phyloP scores from a whole-genome alignment of 2,113 vertebrate genomes.

The Sander vitreus region DNA sequence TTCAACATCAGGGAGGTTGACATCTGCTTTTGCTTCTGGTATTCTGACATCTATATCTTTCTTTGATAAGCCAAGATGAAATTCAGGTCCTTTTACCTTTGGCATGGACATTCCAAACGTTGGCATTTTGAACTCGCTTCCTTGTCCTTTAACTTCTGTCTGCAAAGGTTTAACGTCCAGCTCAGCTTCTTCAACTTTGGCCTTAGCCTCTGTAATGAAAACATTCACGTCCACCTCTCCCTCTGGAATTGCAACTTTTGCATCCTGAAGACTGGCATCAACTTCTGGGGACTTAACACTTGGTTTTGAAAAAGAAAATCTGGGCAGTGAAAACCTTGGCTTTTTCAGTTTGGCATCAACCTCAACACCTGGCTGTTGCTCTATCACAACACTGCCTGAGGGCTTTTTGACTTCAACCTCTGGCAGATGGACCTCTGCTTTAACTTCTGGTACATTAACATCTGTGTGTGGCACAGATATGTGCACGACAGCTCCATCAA shows the following conservation, averaged over 20 bases:
- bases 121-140: slow-evolving; percentile 54
- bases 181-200: slow-evolving; percentile 50
- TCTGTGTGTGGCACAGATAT: not conserved
- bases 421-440: slow-evolving; percentile 37
- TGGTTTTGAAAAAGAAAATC: slow-evolving; percentile 75
- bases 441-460: slow-evolving; percentile 12
- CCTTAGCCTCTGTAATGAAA: slow-evolving; percentile 33
- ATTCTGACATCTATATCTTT: not conserved
- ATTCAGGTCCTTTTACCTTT: slow-evolving; percentile 8
- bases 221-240: slow-evolving; percentile 45
- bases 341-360: slow-evolving; percentile 71
- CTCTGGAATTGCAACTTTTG: slow-evolving; percentile 46
- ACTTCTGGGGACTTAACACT: slow-evolving; percentile 54
- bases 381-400: slow-evolving; percentile 17
- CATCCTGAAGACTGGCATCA: slow-evolving; percentile 34
- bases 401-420: slow-evolving; percentile 42
- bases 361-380: slow-evolving; percentile 46
- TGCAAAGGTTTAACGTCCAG: slow-evolving; percentile 35
- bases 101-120: slow-evolving; percentile 57
- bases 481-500: slow-evolving; percentile 31
- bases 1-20: not conserved
- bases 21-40: slow-evolving; percentile 5
- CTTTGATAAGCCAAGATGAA: too few species aligned
- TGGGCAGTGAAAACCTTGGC: slow-evolving; percentile 67
- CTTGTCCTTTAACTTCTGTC: slow-evolving; percentile 27